These are phyloP conservation scores for Eulemur mongoz DNA, from an alignment of 2,797 vertebrate species.

Conservation along the genomic window DNA sequence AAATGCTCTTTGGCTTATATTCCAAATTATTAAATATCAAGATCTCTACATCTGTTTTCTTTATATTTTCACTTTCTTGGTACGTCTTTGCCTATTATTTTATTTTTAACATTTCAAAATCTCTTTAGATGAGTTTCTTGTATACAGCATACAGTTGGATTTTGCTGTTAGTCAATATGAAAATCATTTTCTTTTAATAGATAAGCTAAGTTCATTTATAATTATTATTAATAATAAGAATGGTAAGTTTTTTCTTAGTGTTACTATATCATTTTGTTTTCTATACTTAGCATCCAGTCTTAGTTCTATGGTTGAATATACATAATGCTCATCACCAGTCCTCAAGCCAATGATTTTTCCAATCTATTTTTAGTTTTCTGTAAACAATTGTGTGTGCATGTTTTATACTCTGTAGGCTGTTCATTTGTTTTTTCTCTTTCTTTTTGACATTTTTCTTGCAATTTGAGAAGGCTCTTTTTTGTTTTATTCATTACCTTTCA, in stretches of 20 bases:
- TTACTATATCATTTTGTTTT: neutral
- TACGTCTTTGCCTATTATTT: neutral
- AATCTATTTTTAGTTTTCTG: neutral
- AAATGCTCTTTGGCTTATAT: neutral
- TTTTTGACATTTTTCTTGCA: slow-evolving; percentile 4
- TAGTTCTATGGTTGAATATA: neutral
- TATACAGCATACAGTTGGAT: neutral
- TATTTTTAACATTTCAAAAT: neutral
- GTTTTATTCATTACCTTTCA: slow-evolving; percentile 25
- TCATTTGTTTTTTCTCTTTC: neutral
- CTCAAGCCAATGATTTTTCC: neutral
- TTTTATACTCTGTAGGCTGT: neutral
- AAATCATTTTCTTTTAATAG: neutral
- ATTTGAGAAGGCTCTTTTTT: neutral
- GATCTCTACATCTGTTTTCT: neutral
- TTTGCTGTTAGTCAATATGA: neutral
- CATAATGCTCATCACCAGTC: neutral
- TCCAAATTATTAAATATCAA: neutral
- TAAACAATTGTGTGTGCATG: neutral
- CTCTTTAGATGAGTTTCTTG: neutral
- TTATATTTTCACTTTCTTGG: neutral
- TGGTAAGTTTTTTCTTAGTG: neutral
- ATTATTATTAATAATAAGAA: neutral
- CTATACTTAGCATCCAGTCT: neutral
- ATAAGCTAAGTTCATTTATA: neutral